Base-by-base conservation (phyloP, 2,113 vertebrate genomes). In the Poicephalus meyeri region DNA sequence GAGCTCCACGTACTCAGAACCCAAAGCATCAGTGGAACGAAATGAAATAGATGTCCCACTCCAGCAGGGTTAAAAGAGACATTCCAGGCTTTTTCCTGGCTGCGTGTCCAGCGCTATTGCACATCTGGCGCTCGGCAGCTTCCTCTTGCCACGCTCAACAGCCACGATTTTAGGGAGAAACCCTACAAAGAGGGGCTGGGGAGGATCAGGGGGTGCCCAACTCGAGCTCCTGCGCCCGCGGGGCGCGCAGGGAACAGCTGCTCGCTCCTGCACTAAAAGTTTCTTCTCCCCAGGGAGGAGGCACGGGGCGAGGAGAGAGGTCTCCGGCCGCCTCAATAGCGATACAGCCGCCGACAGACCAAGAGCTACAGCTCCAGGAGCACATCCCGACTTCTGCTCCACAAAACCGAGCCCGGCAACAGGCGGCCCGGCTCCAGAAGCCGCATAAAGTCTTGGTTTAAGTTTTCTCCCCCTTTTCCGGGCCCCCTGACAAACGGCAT, bases 401-500 rank as follows among this genome's bases (percentile, higher is more conserved):
- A 31, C 68, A 18, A 64, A 89, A 69, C 37, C 26, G 7, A 79
- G 53, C 65, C n/a, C 49, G 76, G 89, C 91, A 78, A 93, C 87
- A 86, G 78, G 93, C 89, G 65, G 85, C 52, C 69, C 66, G 2
- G 60, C 79, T 70, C 37, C 19, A 7, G 87, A 64, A 82, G 26
- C 56, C 55, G 60, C 94, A 94, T 61, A 95, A 92, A 87, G 70
- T 69, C 88, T 80, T 58, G 93, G 55, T 87, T 94, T 81, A 95
- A 92, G 64, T 44, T 33, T 86, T 63, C 80, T 21, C 69, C 97
- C 83, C 96, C 94, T 96, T 95, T 93, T 50, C 49, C 33, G 83
- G 92, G 92, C 93, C 91, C 97, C 97, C 66, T 92, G 73, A 80
- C 87, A 86, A 93, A 96, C 16, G 96, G 93, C 95, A 93, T 95